A percentile compares a stretch with the other conserved stretches of the same genome.
These are phyloP conservation scores for Xenotilapia flavipinnis DNA, from an alignment of 2,113 vertebrate species.

Conservation along the genomic window DNA sequence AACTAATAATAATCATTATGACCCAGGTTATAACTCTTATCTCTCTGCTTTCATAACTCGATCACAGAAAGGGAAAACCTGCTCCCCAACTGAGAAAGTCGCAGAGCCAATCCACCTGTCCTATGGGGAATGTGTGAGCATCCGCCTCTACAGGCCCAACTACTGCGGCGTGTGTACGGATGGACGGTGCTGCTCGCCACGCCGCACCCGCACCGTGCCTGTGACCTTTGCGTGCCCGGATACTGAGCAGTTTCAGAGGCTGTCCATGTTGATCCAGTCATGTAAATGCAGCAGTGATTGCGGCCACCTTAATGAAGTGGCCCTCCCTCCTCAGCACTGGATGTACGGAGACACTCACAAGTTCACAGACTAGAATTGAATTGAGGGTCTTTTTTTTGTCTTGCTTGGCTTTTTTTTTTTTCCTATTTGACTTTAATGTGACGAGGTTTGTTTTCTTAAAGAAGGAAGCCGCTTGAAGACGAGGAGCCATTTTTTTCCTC, in stretches of 20 bases:
- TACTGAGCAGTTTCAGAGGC: slow-evolving; percentile 65
- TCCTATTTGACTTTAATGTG: not conserved
- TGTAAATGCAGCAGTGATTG: slow-evolving; percentile 74
- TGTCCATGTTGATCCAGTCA: slow-evolving; percentile 76
- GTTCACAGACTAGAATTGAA: slow-evolving; percentile 54
- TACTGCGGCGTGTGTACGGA: slow-evolving; percentile 73
- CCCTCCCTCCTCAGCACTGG: slow-evolving; percentile 63
- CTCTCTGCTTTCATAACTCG: not conserved
- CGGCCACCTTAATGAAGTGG: slow-evolving; percentile 68
- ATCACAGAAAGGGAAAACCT: slow-evolving; percentile 69
- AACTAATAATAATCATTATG: not conserved
- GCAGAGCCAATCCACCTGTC: slow-evolving; percentile 56
- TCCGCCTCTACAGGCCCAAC: slow-evolving; percentile 69
- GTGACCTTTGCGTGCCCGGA: slow-evolving; percentile 72
- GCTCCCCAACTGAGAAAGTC: slow-evolving; percentile 68
- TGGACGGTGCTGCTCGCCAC: slow-evolving; percentile 73
- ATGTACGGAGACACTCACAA: slow-evolving; percentile 70
- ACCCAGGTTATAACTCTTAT: not conserved
- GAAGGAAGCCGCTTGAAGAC: not conserved
- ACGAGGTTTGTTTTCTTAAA: not conserved
- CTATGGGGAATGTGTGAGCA: slow-evolving; percentile 71
- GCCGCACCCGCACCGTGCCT: slow-evolving; percentile 66
- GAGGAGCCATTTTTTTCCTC: not conserved
- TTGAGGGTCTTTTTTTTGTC: not conserved
- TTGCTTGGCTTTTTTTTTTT: not conserved